phyloP scores from a whole-genome alignment of 2,888 invertebrate species.

The Metacarcinus magister region DNA sequence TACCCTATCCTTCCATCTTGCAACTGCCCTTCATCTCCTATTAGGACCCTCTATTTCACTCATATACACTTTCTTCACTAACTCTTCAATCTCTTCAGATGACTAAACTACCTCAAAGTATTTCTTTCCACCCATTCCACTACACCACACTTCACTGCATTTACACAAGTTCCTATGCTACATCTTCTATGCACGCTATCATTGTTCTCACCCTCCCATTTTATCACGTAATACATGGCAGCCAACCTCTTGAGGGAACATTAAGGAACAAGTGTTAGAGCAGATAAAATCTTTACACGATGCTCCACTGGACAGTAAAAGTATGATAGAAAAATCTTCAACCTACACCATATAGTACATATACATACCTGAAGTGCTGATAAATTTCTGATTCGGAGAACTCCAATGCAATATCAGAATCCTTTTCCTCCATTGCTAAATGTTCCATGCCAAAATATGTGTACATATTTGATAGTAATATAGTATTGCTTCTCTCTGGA shows the following conservation, averaged over 20 bases:
- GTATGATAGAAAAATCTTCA: background rate
- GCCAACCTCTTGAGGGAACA: background rate
- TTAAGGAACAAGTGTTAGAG: background rate
- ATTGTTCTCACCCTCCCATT: too few relatives aligned
- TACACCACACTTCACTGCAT: too few relatives aligned
- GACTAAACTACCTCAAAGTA: too few relatives aligned
- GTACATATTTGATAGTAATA: constrained; percentile 93
- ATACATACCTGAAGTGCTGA: constrained; percentile 88
- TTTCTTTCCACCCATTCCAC: too few relatives aligned
- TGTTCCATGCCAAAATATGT: constrained; percentile 92
- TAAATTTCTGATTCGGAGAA: constrained; percentile 93
- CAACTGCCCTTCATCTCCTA: too few relatives aligned
- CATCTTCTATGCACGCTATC: too few relatives aligned
- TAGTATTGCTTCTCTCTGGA: constrained; percentile 90
- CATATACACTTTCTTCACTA: too few relatives aligned
- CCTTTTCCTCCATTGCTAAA: constrained; percentile 90
- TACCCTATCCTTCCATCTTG: too few relatives aligned
- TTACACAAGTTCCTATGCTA: too few relatives aligned
- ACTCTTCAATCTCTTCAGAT: too few relatives aligned
- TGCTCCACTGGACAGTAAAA: background rate
- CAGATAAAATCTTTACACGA: background rate
- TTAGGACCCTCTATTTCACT: too few relatives aligned
- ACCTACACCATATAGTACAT: background rate
- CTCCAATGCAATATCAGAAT: constrained; percentile 92
- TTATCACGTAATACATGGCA: too few relatives aligned